Conservation (phyloP, 2,113 vertebrate genomes). For the Chaetodon auriga region DNA sequence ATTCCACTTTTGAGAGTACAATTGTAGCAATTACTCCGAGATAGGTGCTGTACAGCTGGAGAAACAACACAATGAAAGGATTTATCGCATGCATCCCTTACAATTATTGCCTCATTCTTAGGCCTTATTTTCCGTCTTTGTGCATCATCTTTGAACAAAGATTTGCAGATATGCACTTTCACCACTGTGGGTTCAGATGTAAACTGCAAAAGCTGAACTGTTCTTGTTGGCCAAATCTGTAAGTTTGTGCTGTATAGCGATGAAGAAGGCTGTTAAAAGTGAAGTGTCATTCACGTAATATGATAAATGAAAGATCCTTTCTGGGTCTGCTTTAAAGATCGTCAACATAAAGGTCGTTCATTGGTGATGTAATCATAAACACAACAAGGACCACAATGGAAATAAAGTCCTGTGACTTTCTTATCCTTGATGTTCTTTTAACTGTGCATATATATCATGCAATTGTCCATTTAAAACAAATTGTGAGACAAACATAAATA, state of each 20-base stretch:
- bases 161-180: slow-evolving; percentile 40
- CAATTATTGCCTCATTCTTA: slow-evolving; percentile 81
- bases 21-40: slow-evolving; percentile 91
- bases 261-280: slow-evolving; percentile 26
- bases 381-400: not conserved
- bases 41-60: slow-evolving; percentile 83
- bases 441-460: too few species aligned
- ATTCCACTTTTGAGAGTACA: slow-evolving; percentile 87
- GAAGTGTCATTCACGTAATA: not conserved
- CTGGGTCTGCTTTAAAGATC: not conserved
- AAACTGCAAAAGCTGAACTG: slow-evolving; percentile 5
- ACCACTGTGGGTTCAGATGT: not conserved
- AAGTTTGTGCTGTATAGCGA: slow-evolving; percentile 4
- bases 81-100: slow-evolving; percentile 80
- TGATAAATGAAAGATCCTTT: not conserved
- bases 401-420: too few species aligned
- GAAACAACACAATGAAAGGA: slow-evolving; percentile 87
- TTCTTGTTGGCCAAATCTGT: slow-evolving; percentile 4
- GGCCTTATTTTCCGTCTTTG: slow-evolving; percentile 51
- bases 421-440: too few species aligned
- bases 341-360: slow-evolving; percentile 16
- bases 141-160: slow-evolving; percentile 53
- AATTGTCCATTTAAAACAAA: too few species aligned
- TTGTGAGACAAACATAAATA: not conserved
- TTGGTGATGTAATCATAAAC: slow-evolving; percentile 3